A percentile compares a stretch with the other conserved stretches of the same genome.
phyloP scores from a whole-genome alignment of 2,888 invertebrate genomes.

The Atherix ibis region DNA sequence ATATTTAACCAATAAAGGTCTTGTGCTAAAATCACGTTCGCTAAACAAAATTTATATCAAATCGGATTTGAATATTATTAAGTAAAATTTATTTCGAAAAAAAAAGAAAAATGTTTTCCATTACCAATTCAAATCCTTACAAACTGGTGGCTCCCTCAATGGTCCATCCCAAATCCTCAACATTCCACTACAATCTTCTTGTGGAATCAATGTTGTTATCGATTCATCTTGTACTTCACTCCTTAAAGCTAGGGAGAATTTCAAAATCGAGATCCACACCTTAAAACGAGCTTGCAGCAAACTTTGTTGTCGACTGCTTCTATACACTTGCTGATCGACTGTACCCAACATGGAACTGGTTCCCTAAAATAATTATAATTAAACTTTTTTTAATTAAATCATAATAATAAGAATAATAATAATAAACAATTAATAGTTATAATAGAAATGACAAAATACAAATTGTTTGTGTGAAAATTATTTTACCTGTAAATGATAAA shows the following conservation, averaged over 20 bases:
- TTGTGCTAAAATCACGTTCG: conserved; percentile 27
- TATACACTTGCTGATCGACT: conserved; percentile 35
- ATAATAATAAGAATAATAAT: conserved; percentile 16
- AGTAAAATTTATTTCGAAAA: neutral
- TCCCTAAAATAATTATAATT: conserved; percentile 22
- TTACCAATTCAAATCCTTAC: conserved; percentile 71
- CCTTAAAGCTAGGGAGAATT: conserved; percentile 64
- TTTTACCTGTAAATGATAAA: conserved; percentile 60
- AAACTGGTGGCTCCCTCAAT: conserved; percentile 54
- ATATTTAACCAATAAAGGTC: conserved; percentile 34
- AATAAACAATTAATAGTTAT: neutral
- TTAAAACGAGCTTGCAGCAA: conserved; percentile 52
- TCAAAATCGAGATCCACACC: conserved; percentile 74
- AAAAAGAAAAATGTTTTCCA: too few species aligned
- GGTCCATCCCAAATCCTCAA: conserved; percentile 80
- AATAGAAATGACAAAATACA: neutral
- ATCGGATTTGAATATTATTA: neutral
- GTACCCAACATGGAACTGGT: conserved; percentile 41
- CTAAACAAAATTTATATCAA: conserved; percentile 16
- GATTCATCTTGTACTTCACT: conserved; percentile 33
- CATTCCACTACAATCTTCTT: conserved; percentile 68
- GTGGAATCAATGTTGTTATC: conserved; percentile 34
- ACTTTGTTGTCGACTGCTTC: conserved; percentile 32
- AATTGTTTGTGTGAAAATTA: neutral
- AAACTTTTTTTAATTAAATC: conserved; percentile 13